phyloP scores from a whole-genome alignment of 2,113 vertebrate species.

The Rattus norvegicus region GRCr8 NC_086020.1:188697001-188697500 shows the following conservation, averaged over 20 bases:
- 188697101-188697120: no score
- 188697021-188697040: not conserved
- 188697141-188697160: not conserved
- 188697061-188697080: not conserved
- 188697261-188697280: not conserved
- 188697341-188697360: not conserved
- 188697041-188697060: no score
- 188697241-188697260: no score
- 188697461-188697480: not conserved
- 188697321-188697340: not conserved
- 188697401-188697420: not conserved
- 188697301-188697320: not conserved
- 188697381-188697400: not conserved
- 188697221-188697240: no score
- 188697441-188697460: not conserved
- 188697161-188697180: not conserved
- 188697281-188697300: not conserved
- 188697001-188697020: fast-evolving
- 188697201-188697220: not conserved
- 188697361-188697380: no score
- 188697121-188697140: not conserved
- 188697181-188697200: no score
- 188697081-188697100: fast-evolving
- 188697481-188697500: not conserved
- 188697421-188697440: not conserved